Percentiles rank a stretch among this genome's conserved stretches.
Evolutionary conservation across 2,113 vertebrate species (phyloP).

Genomic region (Tachycineta bicolor): DNA sequence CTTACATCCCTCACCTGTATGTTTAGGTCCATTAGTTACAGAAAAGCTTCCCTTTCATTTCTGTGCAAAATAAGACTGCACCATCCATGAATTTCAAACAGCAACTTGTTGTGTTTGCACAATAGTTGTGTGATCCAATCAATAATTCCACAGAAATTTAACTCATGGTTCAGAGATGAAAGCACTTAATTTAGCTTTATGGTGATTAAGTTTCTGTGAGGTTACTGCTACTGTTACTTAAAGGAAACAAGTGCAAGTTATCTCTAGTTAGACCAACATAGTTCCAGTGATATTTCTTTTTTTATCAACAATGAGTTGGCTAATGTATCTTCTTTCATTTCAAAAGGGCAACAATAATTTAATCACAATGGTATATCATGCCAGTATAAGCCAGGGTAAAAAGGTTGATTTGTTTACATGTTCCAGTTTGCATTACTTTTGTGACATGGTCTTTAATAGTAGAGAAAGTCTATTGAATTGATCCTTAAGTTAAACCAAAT

Average conservation of each 20-base stretch:
- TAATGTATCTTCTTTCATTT: not conserved
- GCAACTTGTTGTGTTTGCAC: not conserved
- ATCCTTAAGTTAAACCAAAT: not conserved
- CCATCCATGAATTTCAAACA: not conserved
- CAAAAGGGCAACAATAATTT: not conserved
- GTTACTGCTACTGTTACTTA: not conserved
- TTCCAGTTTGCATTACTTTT: not conserved
- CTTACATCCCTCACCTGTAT: not conserved
- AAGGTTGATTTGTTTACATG: not conserved
- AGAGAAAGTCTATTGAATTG: not conserved
- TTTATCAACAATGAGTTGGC: not conserved
- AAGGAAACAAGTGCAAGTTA: not conserved
- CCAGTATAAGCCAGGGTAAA: not conserved
- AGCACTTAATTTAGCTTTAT: not conserved
- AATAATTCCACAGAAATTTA: not conserved
- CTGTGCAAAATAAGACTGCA: not conserved
- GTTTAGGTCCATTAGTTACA: not conserved
- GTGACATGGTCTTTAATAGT: not conserved
- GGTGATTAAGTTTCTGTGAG: not conserved
- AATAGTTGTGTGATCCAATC: not conserved
- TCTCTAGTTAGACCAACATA: not conserved
- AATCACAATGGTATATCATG: not conserved
- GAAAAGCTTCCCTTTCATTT: not conserved
- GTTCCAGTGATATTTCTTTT: not conserved
- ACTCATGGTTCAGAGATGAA: not conserved